Evolutionary conservation across 2,113 vertebrate species (phyloP).

Genomic region (Craseonycteris thonglongyai): DNA sequence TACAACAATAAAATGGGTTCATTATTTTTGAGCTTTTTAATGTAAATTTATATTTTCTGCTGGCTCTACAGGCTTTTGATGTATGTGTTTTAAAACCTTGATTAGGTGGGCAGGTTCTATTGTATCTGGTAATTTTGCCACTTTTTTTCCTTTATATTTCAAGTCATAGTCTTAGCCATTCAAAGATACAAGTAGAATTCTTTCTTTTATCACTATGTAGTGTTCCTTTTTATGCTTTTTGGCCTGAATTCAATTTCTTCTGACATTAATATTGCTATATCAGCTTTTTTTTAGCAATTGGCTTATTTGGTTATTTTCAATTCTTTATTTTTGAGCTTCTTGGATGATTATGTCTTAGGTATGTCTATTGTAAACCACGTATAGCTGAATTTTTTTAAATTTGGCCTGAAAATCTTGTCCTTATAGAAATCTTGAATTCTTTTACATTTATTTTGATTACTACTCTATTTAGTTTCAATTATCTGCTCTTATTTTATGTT

Average conservation of each 20-base stretch:
- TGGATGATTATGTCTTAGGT: background rate
- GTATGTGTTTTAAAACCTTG: background rate
- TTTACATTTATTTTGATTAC: background rate
- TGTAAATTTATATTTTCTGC: background rate
- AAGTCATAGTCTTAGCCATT: background rate
- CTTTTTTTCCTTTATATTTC: background rate
- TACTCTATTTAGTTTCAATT: background rate
- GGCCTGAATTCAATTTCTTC: background rate
- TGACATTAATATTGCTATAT: background rate
- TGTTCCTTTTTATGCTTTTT: background rate
- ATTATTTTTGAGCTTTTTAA: background rate
- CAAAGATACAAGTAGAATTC: background rate
- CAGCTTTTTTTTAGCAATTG: background rate
- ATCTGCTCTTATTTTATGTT: background rate
- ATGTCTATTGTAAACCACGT: background rate
- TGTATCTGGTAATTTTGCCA: background rate
- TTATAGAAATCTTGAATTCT: background rate
- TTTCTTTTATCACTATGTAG: background rate
- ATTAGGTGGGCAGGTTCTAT: background rate
- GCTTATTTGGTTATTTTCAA: background rate
- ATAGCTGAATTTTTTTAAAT: background rate
- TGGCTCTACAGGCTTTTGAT: background rate
- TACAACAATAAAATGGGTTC: background rate
- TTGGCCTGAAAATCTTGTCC: background rate
- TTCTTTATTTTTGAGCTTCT: background rate